Conservation (phyloP, 2,888 invertebrate species). For the Cryptophagus acutangulus region DNA sequence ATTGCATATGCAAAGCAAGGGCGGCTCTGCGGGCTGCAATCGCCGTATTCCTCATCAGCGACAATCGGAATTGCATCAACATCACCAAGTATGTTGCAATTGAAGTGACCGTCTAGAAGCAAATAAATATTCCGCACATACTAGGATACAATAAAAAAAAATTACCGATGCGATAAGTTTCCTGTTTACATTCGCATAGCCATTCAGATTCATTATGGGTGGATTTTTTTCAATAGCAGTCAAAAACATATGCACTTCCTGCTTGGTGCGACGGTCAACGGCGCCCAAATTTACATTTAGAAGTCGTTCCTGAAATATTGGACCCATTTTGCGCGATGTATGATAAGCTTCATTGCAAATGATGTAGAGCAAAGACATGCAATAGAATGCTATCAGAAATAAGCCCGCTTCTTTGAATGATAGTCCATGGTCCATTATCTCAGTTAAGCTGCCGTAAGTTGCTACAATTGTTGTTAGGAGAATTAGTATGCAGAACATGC, state of each 20-base stretch:
- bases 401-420: constrained; percentile 68
- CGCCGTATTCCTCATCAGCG: constrained; percentile 56
- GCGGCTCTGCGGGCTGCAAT: constrained; percentile 37
- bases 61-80: constrained; percentile 67
- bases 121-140: constrained; percentile 7
- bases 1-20: no score
- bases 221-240: constrained; percentile 71
- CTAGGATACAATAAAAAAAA: not conserved
- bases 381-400: constrained; percentile 66
- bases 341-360: constrained; percentile 70
- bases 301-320: constrained; percentile 55
- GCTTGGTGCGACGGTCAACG: constrained; percentile 60
- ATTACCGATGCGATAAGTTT: constrained; percentile 63
- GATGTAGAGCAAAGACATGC: constrained; percentile 64
- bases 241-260: constrained; percentile 69
- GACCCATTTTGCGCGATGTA: constrained; percentile 50
- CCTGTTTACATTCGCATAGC: constrained; percentile 67
- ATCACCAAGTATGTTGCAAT: constrained; percentile 71
- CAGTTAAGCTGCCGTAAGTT: constrained; percentile 64
- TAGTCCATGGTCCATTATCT: constrained; percentile 66
- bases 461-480: constrained; percentile 71
- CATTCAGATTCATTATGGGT: constrained; percentile 71
- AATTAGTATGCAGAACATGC: constrained; percentile 68
- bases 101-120: constrained; percentile 59
- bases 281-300: constrained; percentile 63